Evolutionary conservation across 92 coral and sea anemone species (phyloP).

Genomic region (Parazoanthus darwini): DNA sequence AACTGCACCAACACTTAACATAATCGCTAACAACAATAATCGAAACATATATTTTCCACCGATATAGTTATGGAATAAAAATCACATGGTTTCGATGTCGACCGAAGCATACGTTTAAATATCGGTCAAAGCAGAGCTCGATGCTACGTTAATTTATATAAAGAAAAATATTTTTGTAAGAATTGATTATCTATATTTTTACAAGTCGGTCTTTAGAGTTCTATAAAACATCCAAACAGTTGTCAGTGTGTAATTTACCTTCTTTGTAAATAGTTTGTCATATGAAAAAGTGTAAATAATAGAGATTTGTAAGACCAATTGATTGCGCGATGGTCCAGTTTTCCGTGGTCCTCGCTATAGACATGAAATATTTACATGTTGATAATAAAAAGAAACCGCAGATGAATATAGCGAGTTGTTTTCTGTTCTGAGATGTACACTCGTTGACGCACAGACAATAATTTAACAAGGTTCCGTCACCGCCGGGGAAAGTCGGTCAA

Average conservation of each 20-base stretch:
- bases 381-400: not conserved
- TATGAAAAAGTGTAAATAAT: conserved; percentile 2
- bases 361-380: not conserved
- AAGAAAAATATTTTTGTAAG: conserved; percentile 37
- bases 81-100: not conserved
- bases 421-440: not conserved
- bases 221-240: not conserved
- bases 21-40: conserved; percentile 1
- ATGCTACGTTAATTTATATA: not conserved
- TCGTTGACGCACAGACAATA: not conserved
- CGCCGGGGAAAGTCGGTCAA: no score
- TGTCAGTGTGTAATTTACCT: not conserved
- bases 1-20: not conserved
- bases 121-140: not conserved
- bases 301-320: not conserved
- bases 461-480: not conserved
- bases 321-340: not conserved
- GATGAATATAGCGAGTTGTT: not conserved
- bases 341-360: not conserved
- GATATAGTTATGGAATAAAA: no score
- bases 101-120: not conserved
- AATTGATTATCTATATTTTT: conserved; percentile 25
- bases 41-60: not conserved
- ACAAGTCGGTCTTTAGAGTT: conserved; percentile 19
- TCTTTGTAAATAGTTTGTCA: not conserved